These are phyloP conservation scores for Ecliptopera silaceata DNA, from an alignment of 2,888 invertebrate genomes.

Conservation along the genomic window DNA sequence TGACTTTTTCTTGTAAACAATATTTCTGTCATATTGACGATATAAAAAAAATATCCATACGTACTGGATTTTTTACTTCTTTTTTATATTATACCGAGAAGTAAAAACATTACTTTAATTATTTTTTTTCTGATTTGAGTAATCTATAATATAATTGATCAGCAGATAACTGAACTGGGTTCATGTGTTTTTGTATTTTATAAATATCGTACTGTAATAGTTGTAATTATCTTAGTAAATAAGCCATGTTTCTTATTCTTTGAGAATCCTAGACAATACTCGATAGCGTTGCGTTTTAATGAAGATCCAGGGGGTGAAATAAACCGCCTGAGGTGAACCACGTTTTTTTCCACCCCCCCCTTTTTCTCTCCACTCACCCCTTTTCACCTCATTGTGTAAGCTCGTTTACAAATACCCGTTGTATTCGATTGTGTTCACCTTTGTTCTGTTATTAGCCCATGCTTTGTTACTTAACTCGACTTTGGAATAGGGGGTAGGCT, in stretches of 20 bases:
- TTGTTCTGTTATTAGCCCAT: conserved; percentile 28
- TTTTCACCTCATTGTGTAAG: conserved; percentile 24
- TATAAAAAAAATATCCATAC: no score
- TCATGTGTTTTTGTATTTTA: no score
- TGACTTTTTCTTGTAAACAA: no score
- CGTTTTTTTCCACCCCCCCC: conserved; percentile 21
- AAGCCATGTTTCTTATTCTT: neutral
- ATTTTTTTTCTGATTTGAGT: no score
- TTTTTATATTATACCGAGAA: no score
- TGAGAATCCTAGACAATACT: neutral
- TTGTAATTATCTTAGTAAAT: no score
- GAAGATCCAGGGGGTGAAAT: conserved; percentile 31
- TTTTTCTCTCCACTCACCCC: conserved; percentile 4
- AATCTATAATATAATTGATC: no score
- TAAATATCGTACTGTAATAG: no score
- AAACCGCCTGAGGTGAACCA: conserved; percentile 24
- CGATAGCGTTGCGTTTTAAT: conserved; percentile 19
- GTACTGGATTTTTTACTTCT: no score
- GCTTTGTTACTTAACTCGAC: conserved; percentile 4
- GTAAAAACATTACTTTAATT: no score
- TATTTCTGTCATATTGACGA: no score
- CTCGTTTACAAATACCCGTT: conserved; percentile 32
- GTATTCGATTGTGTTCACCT: conserved; percentile 32
- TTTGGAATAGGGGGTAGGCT: neutral
- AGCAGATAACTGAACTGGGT: no score